These are phyloP conservation scores for Drosophila villosipedis DNA, from an alignment of 2,888 invertebrate genomes.

Conservation along the genomic window DNA sequence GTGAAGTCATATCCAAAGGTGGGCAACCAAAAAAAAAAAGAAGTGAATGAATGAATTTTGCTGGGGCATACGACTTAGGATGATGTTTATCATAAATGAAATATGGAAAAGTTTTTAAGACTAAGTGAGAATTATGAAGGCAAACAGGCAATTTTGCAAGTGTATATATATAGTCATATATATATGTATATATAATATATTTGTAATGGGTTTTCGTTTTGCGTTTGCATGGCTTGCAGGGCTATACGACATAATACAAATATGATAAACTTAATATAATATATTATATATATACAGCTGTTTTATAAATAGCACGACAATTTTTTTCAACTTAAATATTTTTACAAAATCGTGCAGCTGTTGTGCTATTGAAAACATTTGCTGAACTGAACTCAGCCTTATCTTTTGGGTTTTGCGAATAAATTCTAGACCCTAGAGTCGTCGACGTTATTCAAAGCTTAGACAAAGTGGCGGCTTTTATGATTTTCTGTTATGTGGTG, in stretches of 20 bases:
- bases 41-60: background rate
- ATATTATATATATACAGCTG: background rate
- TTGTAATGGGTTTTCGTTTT: background rate
- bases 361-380: background rate
- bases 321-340: slow-evolving; percentile 1
- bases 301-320: background rate
- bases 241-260: background rate
- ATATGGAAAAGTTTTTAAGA: slow-evolving; percentile 1
- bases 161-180: background rate
- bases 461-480: slow-evolving; percentile 19
- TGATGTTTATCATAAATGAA: slow-evolving; percentile 24
- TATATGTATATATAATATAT: background rate
- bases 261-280: background rate
- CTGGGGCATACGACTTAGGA: background rate
- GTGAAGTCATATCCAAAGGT: slow-evolving; percentile 67
- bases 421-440: slow-evolving; percentile 1
- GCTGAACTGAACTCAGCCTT: background rate
- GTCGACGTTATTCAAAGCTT: slow-evolving; percentile 7
- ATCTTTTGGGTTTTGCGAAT: background rate
- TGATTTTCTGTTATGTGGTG: slow-evolving; percentile 31
- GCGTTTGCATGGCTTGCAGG: background rate
- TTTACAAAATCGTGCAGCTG: slow-evolving; percentile 17
- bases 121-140: slow-evolving; percentile 9
- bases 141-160: slow-evolving; percentile 2
- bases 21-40: slow-evolving; percentile 15